These are phyloP conservation scores for Battus philenor DNA, from an alignment of 1,140 invertebrate species.

Conservation along the genomic window DNA sequence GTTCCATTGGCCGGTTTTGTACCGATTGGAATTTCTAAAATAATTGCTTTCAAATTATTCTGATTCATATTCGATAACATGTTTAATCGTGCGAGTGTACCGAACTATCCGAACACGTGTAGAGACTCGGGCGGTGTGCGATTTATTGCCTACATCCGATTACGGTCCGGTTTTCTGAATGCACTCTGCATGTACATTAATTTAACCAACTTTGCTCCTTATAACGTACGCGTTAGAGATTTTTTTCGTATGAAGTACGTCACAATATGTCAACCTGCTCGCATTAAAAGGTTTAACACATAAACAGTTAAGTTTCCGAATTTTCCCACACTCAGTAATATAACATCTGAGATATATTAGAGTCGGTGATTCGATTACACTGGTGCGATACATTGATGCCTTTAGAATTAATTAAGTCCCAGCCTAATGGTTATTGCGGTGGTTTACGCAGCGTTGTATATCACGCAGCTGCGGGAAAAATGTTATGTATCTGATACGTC, in stretches of 20 bases:
- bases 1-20: background rate
- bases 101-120: conserved; percentile 33
- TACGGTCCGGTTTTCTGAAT: conserved; percentile 34
- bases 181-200: conserved; percentile 33
- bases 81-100: conserved; percentile 33
- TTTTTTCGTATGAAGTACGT: conserved; percentile 7
- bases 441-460: background rate
- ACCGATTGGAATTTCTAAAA: conserved; percentile 6
- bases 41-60: conserved; percentile 10
- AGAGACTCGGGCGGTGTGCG: conserved; percentile 19
- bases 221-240: conserved; percentile 5
- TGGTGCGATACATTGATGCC: conserved; percentile 7
- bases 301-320: conserved; percentile 13
- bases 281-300: conserved; percentile 12
- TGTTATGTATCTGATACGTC: no score
- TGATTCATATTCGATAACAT: conserved; percentile 18
- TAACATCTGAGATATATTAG: conserved; percentile 24
- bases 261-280: background rate
- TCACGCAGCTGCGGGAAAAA: background rate
- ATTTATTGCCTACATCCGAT: conserved; percentile 50
- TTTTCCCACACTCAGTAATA: conserved; percentile 26
- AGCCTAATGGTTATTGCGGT: conserved; percentile 6
- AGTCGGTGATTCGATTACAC: conserved; percentile 22
- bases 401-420: conserved; percentile 12
- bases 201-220: conserved; percentile 1